Evolutionary conservation across 2,888 invertebrate genomes (phyloP), one percentile per base, ranked within the genome.

Genomic region (Sesia bembeciformis): DNA sequence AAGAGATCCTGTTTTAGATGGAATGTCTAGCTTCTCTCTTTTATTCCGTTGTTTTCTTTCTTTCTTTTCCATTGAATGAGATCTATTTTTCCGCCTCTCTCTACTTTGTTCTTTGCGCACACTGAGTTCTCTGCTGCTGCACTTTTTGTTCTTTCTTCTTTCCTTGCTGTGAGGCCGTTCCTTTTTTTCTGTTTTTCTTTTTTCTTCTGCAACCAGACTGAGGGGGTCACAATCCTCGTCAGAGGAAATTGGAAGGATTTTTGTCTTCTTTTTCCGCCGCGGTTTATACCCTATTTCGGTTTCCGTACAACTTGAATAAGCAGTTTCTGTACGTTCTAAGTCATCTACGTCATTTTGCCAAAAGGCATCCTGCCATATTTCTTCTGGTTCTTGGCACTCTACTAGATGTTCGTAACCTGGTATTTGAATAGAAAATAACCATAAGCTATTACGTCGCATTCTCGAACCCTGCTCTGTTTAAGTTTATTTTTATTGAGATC

Each of bases 391-490:
- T 58, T 78, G 82, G 4, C 76, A 63, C 60, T 85, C 84, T 42
- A 90, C 78, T 52, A 84, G 72, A 58, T 90, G 88, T 65, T 90
- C 90, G 57, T 90, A 90, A 57, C 90, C 90, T 90, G 69, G 56
- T 23, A 23, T 23, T 23, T 23, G 23, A 23, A 23, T 23, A 23
- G 23, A 23, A 23, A 23, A 23, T 23, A 23, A 23, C 23, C 23
- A 23, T 23, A 23, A 23, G 23, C 23, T 23, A 23, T 23, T 23
- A 23, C 23, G 23, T 23, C 23, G 23, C 23, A 23, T 23, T 23
- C 2, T 23, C 23, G 23, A 23, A 23, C 23, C 23, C 23, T 23
- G 23, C 23, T 23, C 23, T 23, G 23, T 23, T 1, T 23, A 23
- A 23, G 23, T 23, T 23, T 23, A 23, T 23, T 23, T 23, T 23